Conservation (phyloP, 2,797 vertebrate species). For the Cynodonichthys magdalenae region DNA sequence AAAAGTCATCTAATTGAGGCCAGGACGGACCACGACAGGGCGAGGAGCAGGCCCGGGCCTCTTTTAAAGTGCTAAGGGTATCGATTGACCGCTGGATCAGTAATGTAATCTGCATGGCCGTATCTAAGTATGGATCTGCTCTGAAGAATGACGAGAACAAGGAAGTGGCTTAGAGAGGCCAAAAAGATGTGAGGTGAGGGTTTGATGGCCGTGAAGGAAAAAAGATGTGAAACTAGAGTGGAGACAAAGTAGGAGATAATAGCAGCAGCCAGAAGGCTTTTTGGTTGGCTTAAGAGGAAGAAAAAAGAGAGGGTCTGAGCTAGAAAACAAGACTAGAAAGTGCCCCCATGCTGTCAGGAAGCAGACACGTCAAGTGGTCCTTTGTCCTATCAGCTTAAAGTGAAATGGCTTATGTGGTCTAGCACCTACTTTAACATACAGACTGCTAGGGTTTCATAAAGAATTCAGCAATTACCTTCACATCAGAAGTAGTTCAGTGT, state of each 20-base stretch:
- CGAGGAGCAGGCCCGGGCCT: conserved; percentile 27
- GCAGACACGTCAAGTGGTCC: conserved; percentile 14
- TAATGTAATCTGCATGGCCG: conserved; percentile 64
- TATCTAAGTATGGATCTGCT: conserved; percentile 52
- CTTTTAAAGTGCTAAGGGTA: conserved; percentile 54
- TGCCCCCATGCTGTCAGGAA: conserved; percentile 49
- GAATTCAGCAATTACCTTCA: conserved; percentile 25
- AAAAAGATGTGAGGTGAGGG: conserved; percentile 1
- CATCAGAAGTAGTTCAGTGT: neutral
- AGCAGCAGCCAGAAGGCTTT: conserved; percentile 20
- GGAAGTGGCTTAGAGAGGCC: neutral
- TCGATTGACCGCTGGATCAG: conserved; percentile 55
- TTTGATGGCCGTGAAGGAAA: conserved; percentile 22
- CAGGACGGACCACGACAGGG: conserved; percentile 32
- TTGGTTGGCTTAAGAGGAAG: conserved; percentile 26
- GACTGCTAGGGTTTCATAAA: conserved; percentile 17
- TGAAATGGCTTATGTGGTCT: conserved; percentile 28
- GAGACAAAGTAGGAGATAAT: conserved; percentile 29
- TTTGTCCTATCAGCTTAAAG: conserved; percentile 32
- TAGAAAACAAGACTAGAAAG: conserved; percentile 39
- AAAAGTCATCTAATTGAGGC: conserved; percentile 57
- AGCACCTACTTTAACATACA: conserved; percentile 21
- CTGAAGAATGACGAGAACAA: conserved; percentile 33
- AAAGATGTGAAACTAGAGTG: conserved; percentile 13
- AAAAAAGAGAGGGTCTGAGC: conserved; percentile 10